Evolutionary conservation across 2,113 vertebrate genomes (phyloP).

Genomic region (Tragulus kanchil): DNA sequence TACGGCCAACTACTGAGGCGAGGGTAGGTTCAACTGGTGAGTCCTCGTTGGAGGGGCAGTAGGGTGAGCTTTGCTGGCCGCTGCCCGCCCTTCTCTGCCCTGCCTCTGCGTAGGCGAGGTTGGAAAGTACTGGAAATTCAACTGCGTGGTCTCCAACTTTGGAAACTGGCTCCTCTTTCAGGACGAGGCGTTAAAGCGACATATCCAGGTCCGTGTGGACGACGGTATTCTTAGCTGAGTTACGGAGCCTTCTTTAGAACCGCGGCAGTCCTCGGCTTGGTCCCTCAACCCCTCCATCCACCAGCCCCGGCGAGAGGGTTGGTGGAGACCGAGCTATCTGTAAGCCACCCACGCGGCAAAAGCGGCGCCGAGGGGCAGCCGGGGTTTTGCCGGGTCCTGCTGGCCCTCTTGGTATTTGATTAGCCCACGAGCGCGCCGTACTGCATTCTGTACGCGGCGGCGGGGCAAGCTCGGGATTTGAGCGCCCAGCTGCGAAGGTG

Average conservation of each 20-base stretch:
- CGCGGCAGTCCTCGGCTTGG: background rate
- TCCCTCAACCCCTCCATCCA: background rate
- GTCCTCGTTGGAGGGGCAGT: background rate
- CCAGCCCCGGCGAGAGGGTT: slow-evolving; percentile 7
- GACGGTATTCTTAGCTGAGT: background rate
- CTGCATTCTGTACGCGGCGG: slow-evolving; percentile 21
- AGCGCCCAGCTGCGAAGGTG: background rate
- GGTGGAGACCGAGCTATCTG: slow-evolving; percentile 3
- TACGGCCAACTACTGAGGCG: slow-evolving; percentile 25
- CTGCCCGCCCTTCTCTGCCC: slow-evolving; percentile 61
- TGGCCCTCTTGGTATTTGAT: background rate
- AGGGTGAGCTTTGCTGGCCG: background rate
- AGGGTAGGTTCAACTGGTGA: slow-evolving; percentile 44
- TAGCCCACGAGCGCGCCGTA: background rate
- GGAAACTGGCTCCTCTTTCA: slow-evolving; percentile 64
- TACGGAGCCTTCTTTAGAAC: background rate
- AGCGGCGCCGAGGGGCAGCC: background rate
- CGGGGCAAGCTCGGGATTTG: background rate
- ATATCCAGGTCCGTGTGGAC: background rate
- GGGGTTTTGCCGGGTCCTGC: background rate
- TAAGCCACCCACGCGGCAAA: slow-evolving; percentile 27
- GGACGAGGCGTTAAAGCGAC: background rate
- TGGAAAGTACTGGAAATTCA: slow-evolving; percentile 82
- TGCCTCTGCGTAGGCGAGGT: slow-evolving; percentile 64
- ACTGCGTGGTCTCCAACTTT: slow-evolving; percentile 76